These are phyloP conservation scores for Oreamnos americanus DNA, from an alignment of 2,113 vertebrate genomes.

Conservation along the genomic window DNA sequence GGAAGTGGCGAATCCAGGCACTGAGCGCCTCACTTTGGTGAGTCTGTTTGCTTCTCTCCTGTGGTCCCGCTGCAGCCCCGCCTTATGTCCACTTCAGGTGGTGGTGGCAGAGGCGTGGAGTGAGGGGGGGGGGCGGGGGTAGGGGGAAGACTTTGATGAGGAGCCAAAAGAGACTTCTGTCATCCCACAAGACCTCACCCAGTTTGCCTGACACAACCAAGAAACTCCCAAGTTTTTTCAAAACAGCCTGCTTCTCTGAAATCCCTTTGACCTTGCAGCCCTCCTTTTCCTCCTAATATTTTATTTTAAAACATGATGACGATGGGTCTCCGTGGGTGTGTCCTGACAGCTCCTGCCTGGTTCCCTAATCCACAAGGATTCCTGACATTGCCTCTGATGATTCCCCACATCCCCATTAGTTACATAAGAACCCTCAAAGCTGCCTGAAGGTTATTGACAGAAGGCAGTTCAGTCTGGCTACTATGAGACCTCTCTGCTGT, in stretches of 20 bases:
- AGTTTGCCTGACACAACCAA: background rate
- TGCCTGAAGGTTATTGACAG: background rate
- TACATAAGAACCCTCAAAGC: background rate
- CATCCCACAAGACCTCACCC: background rate
- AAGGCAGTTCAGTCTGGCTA: background rate
- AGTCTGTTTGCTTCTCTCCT: background rate
- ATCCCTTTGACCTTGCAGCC: background rate
- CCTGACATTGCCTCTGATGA: background rate
- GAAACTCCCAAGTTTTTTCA: background rate
- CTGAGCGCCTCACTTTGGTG: background rate
- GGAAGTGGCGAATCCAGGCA: background rate
- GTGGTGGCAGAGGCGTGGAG: background rate
- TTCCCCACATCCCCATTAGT: fast-evolving
- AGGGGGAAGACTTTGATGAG: background rate
- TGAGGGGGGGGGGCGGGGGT: too few species aligned
- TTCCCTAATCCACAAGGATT: background rate
- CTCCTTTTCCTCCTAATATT: background rate
- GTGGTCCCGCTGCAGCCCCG: background rate
- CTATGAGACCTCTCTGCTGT: background rate
- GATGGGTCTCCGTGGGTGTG: background rate
- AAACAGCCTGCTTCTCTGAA: background rate
- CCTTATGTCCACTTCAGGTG: background rate
- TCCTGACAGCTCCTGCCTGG: background rate
- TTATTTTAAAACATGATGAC: background rate
- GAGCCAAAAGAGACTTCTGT: background rate